Percentiles rank a stretch among this genome's conserved stretches.
These are phyloP conservation scores for Scaeva pyrastri DNA, from an alignment of 2,888 invertebrate genomes.

Conservation along the genomic window DNA sequence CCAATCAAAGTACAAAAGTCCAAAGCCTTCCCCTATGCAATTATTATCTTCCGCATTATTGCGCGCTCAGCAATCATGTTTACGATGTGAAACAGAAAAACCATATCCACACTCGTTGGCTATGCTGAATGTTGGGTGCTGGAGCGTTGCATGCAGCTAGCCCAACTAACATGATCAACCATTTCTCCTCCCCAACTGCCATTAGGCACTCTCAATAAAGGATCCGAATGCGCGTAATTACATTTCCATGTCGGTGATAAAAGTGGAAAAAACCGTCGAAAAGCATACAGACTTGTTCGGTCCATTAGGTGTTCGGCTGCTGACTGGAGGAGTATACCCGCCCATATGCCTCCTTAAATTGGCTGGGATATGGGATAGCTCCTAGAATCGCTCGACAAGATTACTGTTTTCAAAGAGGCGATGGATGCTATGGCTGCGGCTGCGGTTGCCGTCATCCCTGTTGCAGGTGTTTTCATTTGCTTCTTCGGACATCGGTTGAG, in stretches of 20 bases:
- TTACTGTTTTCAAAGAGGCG: conserved; percentile 37
- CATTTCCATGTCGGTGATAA: conserved; percentile 75
- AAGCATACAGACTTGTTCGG: conserved; percentile 60
- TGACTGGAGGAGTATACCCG: conserved; percentile 36
- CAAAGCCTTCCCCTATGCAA: conserved; percentile 51
- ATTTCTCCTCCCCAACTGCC: conserved; percentile 43
- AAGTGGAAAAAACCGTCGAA: conserved; percentile 53
- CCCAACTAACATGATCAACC: conserved; percentile 47
- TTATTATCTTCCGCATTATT: conserved; percentile 71
- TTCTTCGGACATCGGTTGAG: conserved; percentile 40
- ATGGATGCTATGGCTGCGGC: not conserved
- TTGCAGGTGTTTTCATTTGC: conserved; percentile 69
- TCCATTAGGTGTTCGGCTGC: conserved; percentile 61
- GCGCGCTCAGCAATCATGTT: conserved; percentile 47
- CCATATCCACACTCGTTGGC: conserved; percentile 28
- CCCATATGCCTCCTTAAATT: conserved; percentile 52
- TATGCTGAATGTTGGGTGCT: not conserved
- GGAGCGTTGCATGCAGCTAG: not conserved
- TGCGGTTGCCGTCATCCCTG: conserved; percentile 55
- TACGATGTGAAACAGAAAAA: conserved; percentile 48
- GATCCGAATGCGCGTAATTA: conserved; percentile 74
- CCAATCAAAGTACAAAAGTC: conserved; percentile 53
- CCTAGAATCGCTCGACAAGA: conserved; percentile 60
- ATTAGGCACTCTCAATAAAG: conserved; percentile 63
- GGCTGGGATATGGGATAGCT: conserved; percentile 42